Evolutionary conservation across 2,888 invertebrate species (phyloP).

Genomic region (Clanis bilineata): DNA sequence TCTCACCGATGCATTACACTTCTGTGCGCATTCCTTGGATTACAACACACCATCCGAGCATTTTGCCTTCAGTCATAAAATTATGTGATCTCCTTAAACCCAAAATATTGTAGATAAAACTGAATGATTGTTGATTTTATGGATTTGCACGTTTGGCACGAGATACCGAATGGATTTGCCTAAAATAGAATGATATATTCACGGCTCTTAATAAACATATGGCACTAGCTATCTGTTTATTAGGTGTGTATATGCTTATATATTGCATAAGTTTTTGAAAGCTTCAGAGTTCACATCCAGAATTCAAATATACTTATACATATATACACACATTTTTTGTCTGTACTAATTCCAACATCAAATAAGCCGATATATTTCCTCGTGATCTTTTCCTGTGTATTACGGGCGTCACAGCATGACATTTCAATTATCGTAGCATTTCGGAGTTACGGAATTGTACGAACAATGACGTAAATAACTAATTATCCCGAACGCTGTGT

Average conservation of each 20-base stretch:
- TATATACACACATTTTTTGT: too few relatives aligned
- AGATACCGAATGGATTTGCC: too few relatives aligned
- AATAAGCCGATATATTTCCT: not conserved
- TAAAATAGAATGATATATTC: not conserved
- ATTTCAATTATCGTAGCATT: conserved; percentile 9
- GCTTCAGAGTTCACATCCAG: too few relatives aligned
- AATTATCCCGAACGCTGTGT: not conserved
- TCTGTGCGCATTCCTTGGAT: too few relatives aligned
- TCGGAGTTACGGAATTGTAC: not conserved
- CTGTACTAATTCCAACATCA: not conserved
- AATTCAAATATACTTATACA: too few relatives aligned
- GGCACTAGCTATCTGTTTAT: too few relatives aligned
- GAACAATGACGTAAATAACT: conserved; percentile 10
- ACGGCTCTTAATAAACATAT: not conserved
- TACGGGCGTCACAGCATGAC: not conserved
- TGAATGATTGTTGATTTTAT: not conserved
- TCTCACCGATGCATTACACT: too few relatives aligned
- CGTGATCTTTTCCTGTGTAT: not conserved
- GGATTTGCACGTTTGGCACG: not conserved
- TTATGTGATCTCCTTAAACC: not conserved
- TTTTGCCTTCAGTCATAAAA: too few relatives aligned
- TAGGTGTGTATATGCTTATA: too few relatives aligned
- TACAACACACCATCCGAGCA: too few relatives aligned
- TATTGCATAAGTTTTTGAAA: too few relatives aligned
- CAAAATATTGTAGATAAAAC: not conserved